Base-by-base conservation (phyloP, 1,140 invertebrate genomes). In the Apis dorsata region DNA sequence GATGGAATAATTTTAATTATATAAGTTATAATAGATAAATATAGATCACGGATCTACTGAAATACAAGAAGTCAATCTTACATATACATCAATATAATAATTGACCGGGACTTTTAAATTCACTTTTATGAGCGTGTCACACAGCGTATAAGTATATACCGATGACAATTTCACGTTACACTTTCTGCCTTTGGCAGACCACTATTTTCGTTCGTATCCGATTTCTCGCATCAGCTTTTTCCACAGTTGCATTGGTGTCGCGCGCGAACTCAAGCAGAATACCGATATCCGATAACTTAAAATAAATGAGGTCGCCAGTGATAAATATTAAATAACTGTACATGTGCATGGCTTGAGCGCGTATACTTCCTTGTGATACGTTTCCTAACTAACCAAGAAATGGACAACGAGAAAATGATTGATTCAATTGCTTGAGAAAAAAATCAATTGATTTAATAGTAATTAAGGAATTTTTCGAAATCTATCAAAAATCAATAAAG, bases 241-340 rank as follows among this genome's bases (percentile, higher is more conserved):
- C 72, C 63, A 75, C 51, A n/a, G 62, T 19, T 44, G n/a, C 62
- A n/a, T 5, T 19, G n/a, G 28, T 21, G 24, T 63, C n/a, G 24
- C 17, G 72, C 34, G 34, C n/a, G 69, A 17, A 72, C 70, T 55
- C 49, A 17, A 55, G 10, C 34, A 17, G 63, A 76, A 69, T 51
- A 75, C 53, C 63, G 70, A 81, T 72, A 81, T 28, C 60, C 72
- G 73, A 81, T 68, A 55, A 68, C 73, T 69, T 59, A 17, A 77
- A 77, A 70, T 77, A 76, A 82, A 82, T 77, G 80, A 82, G 80
- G 80, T 60, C 80, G 65, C 24, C 73, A 49, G 65, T 53, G 65
- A 82, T 82, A 82, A 82, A 82, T 82, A 77, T 82, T 82, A 77
- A 82, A 49, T 77, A 82, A 82, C 72, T 62, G 65, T 51, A 75